phyloP scores from a whole-genome alignment of 2,113 vertebrate species.

The Pelmatolapia mariae region DNA sequence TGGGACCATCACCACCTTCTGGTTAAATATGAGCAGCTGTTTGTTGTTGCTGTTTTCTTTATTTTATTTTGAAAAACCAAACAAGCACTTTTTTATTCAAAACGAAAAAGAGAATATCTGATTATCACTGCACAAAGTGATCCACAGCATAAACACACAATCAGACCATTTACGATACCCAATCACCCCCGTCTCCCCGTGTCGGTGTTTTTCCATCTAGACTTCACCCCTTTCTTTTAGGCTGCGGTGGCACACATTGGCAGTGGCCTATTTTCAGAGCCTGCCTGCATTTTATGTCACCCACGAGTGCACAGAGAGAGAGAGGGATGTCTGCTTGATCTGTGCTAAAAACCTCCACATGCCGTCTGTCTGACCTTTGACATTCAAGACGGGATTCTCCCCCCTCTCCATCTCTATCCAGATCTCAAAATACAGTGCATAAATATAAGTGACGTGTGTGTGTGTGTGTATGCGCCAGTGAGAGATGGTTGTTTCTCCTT shows the following conservation, averaged over 20 bases:
- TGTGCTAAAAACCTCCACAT: slow-evolving; percentile 28
- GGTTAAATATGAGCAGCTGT: neutral
- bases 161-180: slow-evolving; percentile 6
- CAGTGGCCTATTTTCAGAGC: slow-evolving; percentile 40
- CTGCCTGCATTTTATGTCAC: neutral
- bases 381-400: slow-evolving; percentile 36
- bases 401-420: neutral
- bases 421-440: slow-evolving; percentile 47
- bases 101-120: neutral
- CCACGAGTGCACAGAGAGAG: neutral
- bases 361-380: slow-evolving; percentile 49
- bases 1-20: neutral
- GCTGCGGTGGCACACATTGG: slow-evolving; percentile 26
- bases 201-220: slow-evolving; percentile 51
- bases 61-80: neutral
- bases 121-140: neutral
- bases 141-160: slow-evolving; percentile 25
- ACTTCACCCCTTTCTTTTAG: neutral
- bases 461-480: neutral
- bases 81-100: neutral
- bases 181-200: neutral
- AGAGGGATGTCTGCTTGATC: neutral
- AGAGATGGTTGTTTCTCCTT: slow-evolving; percentile 32
- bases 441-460: slow-evolving; percentile 7
- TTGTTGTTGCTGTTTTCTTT: neutral